A percentile compares a stretch with the other conserved stretches of the same genome.
Conservation (phyloP, 2,797 vertebrate species). For the Hypotaenidia okinawae region DNA sequence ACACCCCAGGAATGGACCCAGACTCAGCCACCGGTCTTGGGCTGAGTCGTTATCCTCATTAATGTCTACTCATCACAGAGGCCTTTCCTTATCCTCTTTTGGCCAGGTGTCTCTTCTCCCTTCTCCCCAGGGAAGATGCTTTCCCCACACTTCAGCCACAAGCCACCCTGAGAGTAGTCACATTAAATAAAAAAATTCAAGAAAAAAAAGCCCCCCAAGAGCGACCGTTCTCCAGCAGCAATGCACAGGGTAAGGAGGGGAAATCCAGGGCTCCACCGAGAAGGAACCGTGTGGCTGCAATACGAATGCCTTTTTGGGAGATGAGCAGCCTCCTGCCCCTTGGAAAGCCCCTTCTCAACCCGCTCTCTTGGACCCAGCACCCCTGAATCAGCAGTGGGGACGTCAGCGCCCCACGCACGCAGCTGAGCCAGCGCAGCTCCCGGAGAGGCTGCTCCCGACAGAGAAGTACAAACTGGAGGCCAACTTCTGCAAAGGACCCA, state of each 20-base stretch:
- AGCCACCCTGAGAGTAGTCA: background rate
- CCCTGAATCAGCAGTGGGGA: background rate
- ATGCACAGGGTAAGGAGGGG: background rate
- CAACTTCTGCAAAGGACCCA: background rate
- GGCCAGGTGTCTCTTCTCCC: background rate
- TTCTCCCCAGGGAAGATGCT: background rate
- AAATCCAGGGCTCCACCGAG: conserved; percentile 10
- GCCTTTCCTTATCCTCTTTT: background rate
- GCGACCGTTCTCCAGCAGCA: background rate
- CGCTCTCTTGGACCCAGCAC: background rate
- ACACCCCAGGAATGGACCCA: background rate
- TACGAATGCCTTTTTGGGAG: background rate
- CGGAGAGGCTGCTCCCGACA: background rate
- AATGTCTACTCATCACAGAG: background rate
- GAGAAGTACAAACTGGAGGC: background rate
- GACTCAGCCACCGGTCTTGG: background rate
- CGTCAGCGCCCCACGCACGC: accelerated
- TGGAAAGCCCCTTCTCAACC: conserved; percentile 49
- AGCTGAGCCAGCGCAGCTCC: background rate
- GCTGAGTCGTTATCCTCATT: background rate
- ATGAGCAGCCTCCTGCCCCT: background rate
- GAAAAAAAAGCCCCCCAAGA: background rate
- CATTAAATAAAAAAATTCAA: too few relatives aligned
- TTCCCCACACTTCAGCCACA: background rate
- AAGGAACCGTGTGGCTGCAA: background rate